Conservation (phyloP, 2,888 invertebrate genomes). For the Meghimatium bilineatum region DNA sequence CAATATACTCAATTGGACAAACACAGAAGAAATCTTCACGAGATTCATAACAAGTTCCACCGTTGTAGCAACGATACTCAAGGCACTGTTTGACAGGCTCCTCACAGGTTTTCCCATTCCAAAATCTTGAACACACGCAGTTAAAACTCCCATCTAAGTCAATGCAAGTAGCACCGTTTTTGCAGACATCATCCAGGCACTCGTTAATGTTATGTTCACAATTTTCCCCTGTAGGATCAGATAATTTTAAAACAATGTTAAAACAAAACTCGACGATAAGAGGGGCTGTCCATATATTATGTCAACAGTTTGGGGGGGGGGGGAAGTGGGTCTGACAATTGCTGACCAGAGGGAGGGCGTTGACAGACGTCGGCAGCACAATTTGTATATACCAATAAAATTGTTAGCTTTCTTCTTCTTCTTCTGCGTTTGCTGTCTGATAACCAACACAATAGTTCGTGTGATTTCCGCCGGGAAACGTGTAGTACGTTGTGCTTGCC, state of each 20-base stretch:
- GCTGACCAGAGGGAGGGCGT: too few species aligned
- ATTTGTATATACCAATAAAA: too few species aligned
- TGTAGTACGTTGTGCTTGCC: too few species aligned
- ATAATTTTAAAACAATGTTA: background rate
- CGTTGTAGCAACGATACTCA: slow-evolving; percentile 35
- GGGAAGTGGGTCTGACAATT: too few species aligned
- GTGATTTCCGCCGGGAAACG: too few species aligned
- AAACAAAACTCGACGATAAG: too few species aligned
- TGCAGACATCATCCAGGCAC: slow-evolving; percentile 43
- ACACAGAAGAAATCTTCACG: slow-evolving; percentile 42
- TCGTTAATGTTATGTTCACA: slow-evolving; percentile 46
- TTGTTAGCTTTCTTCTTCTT: too few species aligned
- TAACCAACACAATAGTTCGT: too few species aligned
- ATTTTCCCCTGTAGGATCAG: slow-evolving; percentile 1
- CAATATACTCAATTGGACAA: slow-evolving; percentile 40
- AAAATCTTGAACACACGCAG: slow-evolving; percentile 38
- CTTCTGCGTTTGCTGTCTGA: too few species aligned
- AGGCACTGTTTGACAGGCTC: slow-evolving; percentile 47
- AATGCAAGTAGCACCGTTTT: slow-evolving; percentile 41
- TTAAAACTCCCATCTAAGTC: slow-evolving; percentile 40
- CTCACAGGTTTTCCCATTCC: slow-evolving; percentile 46
- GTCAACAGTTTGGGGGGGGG: too few species aligned
- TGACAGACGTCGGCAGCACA: too few species aligned
- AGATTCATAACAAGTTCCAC: slow-evolving; percentile 30
- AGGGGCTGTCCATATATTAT: too few species aligned